Evolutionary conservation across 2,113 vertebrate genomes (phyloP), one percentile per base, ranked within the genome.

Genomic region (Marmota monax): DNA sequence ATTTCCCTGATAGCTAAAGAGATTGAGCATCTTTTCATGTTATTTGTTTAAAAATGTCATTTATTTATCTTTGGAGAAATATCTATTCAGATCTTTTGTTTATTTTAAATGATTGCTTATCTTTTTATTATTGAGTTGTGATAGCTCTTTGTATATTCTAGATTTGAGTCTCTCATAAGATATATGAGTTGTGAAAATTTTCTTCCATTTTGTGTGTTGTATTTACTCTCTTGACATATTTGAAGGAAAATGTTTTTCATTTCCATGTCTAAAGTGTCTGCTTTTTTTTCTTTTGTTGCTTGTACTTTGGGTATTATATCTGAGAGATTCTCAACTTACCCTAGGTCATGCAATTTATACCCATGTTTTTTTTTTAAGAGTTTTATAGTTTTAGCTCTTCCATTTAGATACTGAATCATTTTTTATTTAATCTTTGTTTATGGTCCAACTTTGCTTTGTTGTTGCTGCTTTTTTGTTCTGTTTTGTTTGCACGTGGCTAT

Each of bases 141-240:
- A 56, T 85, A 53, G 5, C 70, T 88, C 8, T 48, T 88, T 74
- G 39, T 61, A 29, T 73, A 73, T 29, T 92, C 20, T 79, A 84
- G 27, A 42, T 67, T 37, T 8, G 87, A 67, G 53, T 69, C 58
- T 29, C 56, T 89, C 80, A 51, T 34, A 48, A 89, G n/a, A 45
- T 82, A 53, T 17, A 37, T 17, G 5, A 84, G 37, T 86, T 45
- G 34, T 7, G 56, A 84, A 94, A 37, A 9, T 76, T 80, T 85
- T 87, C 22, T 91, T 58, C 63, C 76, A 37, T 86, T 88, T 27
- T 91, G 45, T 48, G 61, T 27, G 27, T 82, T 84, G 25, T 86
- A 51, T 79, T 91, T 87, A 77, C 42, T 83, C 82, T 83, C 69
- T 95, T 70, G 3, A 80, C 69, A 45, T 90, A n/a, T 90, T 53